Evolutionary conservation across 2,888 invertebrate genomes (phyloP).

Genomic region (Melanostoma mellinum): DNA sequence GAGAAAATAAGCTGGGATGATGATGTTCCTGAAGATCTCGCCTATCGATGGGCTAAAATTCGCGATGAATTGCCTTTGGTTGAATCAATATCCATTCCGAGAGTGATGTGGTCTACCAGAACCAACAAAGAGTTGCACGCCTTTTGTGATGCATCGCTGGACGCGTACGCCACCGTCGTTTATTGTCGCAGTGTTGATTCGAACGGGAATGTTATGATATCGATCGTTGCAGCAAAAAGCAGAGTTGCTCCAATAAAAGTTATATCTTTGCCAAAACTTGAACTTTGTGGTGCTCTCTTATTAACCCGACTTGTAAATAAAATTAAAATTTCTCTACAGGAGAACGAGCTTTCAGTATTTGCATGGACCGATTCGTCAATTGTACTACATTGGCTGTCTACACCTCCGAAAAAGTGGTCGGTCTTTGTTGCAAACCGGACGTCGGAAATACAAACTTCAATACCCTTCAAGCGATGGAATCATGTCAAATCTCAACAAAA

Average conservation of each 20-base stretch:
- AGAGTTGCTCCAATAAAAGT: constrained; percentile 5
- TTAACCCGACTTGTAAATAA: background rate
- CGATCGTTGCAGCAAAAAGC: background rate
- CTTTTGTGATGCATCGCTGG: constrained; percentile 7
- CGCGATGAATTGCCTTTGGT: background rate
- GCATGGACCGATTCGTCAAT: constrained; percentile 10
- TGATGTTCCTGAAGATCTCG: background rate
- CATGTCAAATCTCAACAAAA: background rate
- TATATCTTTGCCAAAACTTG: background rate
- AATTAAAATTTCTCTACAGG: constrained; percentile 6
- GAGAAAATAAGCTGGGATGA: background rate
- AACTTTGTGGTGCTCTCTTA: background rate
- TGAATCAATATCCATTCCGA: too few species aligned
- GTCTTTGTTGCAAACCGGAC: constrained; percentile 6
- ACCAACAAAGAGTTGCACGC: constrained; percentile 5
- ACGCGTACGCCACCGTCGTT: background rate
- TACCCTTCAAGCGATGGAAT: background rate
- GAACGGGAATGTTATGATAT: background rate
- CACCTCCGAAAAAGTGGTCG: constrained; percentile 17
- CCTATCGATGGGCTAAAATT: background rate
- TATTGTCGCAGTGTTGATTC: background rate
- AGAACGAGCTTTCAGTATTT: background rate
- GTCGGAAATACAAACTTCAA: background rate
- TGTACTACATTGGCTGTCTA: constrained; percentile 8
- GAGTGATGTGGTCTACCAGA: background rate